phyloP scores from a whole-genome alignment of 1,140 invertebrate genomes.

The Babylonia areolata region DNA sequence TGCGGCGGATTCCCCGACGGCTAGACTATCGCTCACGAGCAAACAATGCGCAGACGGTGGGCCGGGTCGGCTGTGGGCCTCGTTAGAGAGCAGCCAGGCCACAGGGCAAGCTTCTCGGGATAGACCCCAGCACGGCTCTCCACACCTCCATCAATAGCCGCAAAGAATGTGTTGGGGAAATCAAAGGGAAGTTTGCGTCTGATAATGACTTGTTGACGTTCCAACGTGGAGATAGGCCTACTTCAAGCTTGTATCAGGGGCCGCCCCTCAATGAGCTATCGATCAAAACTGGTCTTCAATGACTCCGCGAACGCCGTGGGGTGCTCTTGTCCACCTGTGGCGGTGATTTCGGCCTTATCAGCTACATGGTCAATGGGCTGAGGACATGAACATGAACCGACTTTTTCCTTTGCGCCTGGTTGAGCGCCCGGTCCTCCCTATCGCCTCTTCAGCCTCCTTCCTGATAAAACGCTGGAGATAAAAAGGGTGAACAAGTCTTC shows the following conservation, averaged over 20 bases:
- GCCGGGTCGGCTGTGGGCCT: not conserved
- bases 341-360: conserved; percentile 14
- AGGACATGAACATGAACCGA: not conserved
- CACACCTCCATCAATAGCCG: not conserved
- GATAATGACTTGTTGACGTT: conserved; percentile 14
- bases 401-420: not conserved
- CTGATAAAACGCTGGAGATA: not conserved
- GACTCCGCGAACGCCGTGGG: not conserved
- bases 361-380: not conserved
- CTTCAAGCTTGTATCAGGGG: conserved; percentile 6
- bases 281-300: conserved; percentile 8
- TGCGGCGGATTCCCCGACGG: not conserved
- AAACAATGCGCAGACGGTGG: not conserved
- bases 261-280: conserved; percentile 9
- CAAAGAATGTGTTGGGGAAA: not conserved
- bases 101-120: not conserved
- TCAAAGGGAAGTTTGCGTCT: not conserved
- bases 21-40: not conserved
- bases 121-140: not conserved
- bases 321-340: not conserved
- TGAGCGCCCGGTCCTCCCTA: not conserved
- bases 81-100: not conserved
- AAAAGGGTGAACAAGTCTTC: not conserved
- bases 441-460: not conserved
- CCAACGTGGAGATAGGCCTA: conserved; percentile 2